These are phyloP conservation scores for Megaleporinus macrocephalus DNA, from an alignment of 2,113 vertebrate species.

Conservation along the genomic window DNA sequence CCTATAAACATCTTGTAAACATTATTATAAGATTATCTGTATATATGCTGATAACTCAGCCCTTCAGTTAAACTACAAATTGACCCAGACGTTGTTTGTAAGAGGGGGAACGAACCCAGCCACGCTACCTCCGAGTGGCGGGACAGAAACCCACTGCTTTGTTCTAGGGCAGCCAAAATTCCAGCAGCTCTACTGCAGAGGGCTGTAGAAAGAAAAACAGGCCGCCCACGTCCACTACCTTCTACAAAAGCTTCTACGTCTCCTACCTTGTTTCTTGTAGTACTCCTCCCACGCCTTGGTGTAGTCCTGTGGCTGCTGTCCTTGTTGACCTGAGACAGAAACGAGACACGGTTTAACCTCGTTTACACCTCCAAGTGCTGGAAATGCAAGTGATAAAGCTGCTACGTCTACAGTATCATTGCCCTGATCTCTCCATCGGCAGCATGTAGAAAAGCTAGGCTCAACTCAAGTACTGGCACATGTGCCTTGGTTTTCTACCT, in stretches of 20 bases:
- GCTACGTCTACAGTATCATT: background rate
- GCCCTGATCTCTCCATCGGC: background rate
- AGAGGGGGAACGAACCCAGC: conserved; percentile 80
- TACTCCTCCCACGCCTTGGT: conserved; percentile 85
- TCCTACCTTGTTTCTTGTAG: conserved; percentile 84
- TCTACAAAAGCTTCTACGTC: background rate
- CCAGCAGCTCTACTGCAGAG: conserved; percentile 70
- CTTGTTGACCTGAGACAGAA: conserved; percentile 77
- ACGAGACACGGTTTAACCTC: background rate
- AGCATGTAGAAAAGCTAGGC: background rate
- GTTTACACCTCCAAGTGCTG: background rate
- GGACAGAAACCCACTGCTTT: conserved; percentile 79
- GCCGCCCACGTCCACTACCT: conserved; percentile 57
- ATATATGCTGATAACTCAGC: too few species aligned
- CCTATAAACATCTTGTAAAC: too few species aligned
- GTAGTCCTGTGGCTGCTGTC: conserved; percentile 82
- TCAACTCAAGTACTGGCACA: background rate
- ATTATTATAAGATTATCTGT: too few species aligned
- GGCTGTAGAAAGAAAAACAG: conserved; percentile 51
- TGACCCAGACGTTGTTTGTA: conserved; percentile 48
- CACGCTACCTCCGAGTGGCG: conserved; percentile 61
- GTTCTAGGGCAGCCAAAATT: conserved; percentile 67
- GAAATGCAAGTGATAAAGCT: background rate
- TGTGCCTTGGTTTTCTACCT: background rate
- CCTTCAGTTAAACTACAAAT: too few species aligned